phyloP scores from a whole-genome alignment of 2,113 vertebrate genomes.

The Oxyura jamaicensis region DNA sequence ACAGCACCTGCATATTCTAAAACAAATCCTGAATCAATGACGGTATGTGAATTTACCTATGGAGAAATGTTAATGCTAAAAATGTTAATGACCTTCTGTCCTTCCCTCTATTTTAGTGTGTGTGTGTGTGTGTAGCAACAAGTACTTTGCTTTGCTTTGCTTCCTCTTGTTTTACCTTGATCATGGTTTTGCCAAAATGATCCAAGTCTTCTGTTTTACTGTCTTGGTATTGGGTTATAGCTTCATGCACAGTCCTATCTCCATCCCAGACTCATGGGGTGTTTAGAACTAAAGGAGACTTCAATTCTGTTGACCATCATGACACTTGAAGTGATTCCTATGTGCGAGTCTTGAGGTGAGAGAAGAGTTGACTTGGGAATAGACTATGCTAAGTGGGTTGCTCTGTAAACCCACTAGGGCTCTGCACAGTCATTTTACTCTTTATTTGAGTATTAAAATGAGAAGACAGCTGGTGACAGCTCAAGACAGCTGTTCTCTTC shows the following conservation, averaged over 20 bases:
- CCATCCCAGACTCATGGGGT: not conserved
- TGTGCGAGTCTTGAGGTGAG: not conserved
- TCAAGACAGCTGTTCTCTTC: slow-evolving; percentile 37
- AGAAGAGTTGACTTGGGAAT: not conserved
- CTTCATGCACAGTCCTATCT: not conserved
- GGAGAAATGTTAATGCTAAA: not conserved
- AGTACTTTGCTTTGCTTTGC: not conserved
- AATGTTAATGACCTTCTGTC: too few relatives aligned
- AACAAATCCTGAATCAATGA: not conserved
- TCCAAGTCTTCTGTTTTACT: not conserved
- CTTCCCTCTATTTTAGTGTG: not conserved
- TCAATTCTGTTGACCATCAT: not conserved
- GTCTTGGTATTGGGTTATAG: not conserved
- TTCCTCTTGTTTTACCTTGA: not conserved
- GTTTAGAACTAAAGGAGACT: not conserved
- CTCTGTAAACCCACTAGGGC: not conserved
- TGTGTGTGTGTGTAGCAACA: too few relatives aligned
- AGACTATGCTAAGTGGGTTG: not conserved
- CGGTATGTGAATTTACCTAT: not conserved
- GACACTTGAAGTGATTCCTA: not conserved
- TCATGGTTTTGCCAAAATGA: not conserved
- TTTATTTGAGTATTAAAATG: not conserved
- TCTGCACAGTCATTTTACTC: not conserved
- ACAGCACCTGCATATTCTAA: not conserved
- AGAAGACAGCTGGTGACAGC: not conserved